These are phyloP conservation scores for Phenganax subtilis DNA, from an alignment of 92 coral and sea anemone species.

Conservation along the genomic window DNA sequence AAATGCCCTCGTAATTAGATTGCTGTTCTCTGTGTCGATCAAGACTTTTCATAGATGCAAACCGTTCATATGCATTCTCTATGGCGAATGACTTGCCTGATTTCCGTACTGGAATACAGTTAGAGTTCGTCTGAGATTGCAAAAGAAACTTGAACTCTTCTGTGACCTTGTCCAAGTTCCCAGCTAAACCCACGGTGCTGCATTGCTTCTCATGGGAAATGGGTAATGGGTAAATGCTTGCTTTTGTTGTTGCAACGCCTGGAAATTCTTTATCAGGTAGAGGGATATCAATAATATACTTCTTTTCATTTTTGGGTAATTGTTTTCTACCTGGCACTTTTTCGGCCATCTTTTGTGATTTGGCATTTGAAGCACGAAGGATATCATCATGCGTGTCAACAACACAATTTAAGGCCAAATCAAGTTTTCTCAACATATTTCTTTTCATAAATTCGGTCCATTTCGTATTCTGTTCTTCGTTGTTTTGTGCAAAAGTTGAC, in stretches of 20 bases:
- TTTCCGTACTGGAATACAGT: not conserved
- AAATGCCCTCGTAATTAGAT: constrained; percentile 3
- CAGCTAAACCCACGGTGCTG: constrained; percentile 16
- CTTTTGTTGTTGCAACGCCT: not conserved
- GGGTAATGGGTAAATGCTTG: constrained; percentile 24
- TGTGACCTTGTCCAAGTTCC: constrained; percentile 6
- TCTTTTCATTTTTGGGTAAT: not conserved
- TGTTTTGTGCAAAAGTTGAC: no score
- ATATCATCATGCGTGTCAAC: no score
- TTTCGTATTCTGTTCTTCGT: no score
- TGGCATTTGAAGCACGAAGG: no score
- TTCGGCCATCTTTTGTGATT: no score
- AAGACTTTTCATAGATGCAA: constrained; percentile 29
- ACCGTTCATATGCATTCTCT: constrained; percentile 26
- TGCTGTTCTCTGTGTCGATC: constrained; percentile 22
- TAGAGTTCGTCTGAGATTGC: not conserved
- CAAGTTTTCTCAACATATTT: no score
- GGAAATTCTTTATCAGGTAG: constrained; percentile 25
- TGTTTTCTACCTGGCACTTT: no score
- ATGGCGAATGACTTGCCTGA: constrained; percentile 3
- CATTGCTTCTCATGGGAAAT: constrained; percentile 32
- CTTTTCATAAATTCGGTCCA: no score
- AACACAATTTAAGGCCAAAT: no score
- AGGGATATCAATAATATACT: constrained; percentile 3
- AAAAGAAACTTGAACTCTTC: constrained; percentile 9